phyloP scores from a whole-genome alignment of 2,797 vertebrate genomes.

The Bradypodion ventrale region DNA sequence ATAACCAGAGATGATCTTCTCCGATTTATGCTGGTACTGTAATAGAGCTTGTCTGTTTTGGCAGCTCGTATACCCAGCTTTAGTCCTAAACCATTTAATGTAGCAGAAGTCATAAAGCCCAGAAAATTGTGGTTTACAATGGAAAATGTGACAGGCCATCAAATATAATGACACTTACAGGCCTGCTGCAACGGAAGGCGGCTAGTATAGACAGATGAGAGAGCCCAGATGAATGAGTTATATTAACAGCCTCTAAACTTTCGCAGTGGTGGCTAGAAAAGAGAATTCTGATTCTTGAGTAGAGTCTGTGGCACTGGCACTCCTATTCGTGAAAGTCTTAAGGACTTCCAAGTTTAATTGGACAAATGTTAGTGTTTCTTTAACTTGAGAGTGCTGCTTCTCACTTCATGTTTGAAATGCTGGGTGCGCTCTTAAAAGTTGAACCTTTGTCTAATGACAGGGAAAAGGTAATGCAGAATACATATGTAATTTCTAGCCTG shows the following conservation, averaged over 20 bases:
- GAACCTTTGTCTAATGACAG: background rate
- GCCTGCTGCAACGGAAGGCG: slow-evolving; percentile 54
- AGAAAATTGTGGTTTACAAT: slow-evolving; percentile 35
- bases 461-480: slow-evolving; percentile 14
- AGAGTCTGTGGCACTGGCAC: slow-evolving; percentile 32
- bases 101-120: slow-evolving; percentile 35
- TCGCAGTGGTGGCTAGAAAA: slow-evolving; percentile 40
- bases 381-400: slow-evolving; percentile 18
- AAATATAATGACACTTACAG: slow-evolving; percentile 40
- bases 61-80: slow-evolving; percentile 38
- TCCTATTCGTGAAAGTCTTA: slow-evolving; percentile 36
- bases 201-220: slow-evolving; percentile 42
- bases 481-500: slow-evolving; percentile 7
- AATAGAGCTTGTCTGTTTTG: slow-evolving; percentile 37
- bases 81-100: slow-evolving; percentile 45
- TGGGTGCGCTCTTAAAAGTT: background rate
- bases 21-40: slow-evolving; percentile 45
- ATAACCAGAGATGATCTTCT: slow-evolving; percentile 21
- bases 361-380: slow-evolving; percentile 33
- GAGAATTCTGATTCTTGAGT: slow-evolving; percentile 29
- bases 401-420: slow-evolving; percentile 23
- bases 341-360: slow-evolving; percentile 35
- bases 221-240: background rate
- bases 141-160: slow-evolving; percentile 45
- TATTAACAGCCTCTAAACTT: slow-evolving; percentile 41